These are phyloP conservation scores for Hypercompe scribonia DNA, from an alignment of 2,888 invertebrate species.

Conservation along the genomic window DNA sequence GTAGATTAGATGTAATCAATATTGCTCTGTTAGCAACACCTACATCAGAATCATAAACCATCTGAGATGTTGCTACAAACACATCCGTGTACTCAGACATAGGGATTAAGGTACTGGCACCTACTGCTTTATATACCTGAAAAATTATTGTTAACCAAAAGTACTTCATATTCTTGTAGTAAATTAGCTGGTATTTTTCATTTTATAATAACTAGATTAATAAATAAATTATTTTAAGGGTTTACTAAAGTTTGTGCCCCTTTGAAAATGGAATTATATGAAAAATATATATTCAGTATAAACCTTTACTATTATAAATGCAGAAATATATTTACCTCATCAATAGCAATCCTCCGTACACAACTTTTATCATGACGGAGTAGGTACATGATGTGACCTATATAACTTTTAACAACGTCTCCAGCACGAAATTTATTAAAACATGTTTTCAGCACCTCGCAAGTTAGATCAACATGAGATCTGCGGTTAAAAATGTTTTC, in stretches of 20 bases:
- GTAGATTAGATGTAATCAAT: constrained; percentile 83
- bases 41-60: constrained; percentile 87
- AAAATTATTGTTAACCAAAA: constrained; percentile 30
- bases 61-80: constrained; percentile 84
- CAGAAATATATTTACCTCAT: constrained; percentile 80
- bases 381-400: constrained; percentile 86
- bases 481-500: constrained; percentile 24
- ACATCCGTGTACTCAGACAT: constrained; percentile 82
- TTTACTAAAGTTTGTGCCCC: background rate
- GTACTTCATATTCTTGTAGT: background rate
- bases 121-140: constrained; percentile 74
- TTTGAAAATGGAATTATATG: too few relatives aligned
- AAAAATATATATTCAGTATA: too few relatives aligned
- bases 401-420: constrained; percentile 87
- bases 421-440: constrained; percentile 88
- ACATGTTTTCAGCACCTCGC: constrained; percentile 56
- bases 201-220: too few relatives aligned
- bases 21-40: constrained; percentile 88
- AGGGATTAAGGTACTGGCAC: constrained; percentile 65
- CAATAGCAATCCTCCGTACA: constrained; percentile 88
- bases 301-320: background rate
- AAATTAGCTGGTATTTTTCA: too few relatives aligned
- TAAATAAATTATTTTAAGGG: too few relatives aligned
- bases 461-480: constrained; percentile 52
- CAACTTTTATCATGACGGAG: constrained; percentile 88